These are phyloP conservation scores for Pteropus rufus DNA, from an alignment of 2,797 vertebrate genomes.

Conservation along the genomic window DNA sequence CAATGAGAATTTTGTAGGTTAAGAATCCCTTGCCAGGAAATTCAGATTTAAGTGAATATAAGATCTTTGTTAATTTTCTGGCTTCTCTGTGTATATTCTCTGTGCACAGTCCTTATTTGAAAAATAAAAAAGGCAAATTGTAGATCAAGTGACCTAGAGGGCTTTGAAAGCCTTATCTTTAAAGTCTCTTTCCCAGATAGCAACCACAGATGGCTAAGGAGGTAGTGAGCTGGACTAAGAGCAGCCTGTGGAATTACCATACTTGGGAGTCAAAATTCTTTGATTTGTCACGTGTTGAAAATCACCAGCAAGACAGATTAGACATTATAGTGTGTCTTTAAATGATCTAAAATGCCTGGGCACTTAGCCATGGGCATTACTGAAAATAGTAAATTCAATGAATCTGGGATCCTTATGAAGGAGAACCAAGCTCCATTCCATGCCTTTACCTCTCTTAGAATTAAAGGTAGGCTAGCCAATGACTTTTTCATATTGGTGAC, in stretches of 20 bases:
- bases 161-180: neutral
- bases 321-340: neutral
- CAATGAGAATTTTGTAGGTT: neutral
- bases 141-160: neutral
- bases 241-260: neutral
- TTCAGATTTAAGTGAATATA: neutral
- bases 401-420: neutral
- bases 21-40: neutral
- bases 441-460: neutral
- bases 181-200: neutral
- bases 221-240: neutral
- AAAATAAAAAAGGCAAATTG: neutral
- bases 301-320: neutral
- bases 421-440: neutral
- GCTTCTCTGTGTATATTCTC: neutral
- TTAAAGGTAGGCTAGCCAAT: neutral
- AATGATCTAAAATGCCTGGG: neutral
- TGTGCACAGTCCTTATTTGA: neutral
- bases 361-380: neutral
- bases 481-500: neutral
- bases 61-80: slow-evolving; percentile 8
- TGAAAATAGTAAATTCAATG: neutral
- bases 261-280: neutral
- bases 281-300: neutral
- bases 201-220: neutral